phyloP scores from a whole-genome alignment of 2,113 vertebrate species.

The Vulpes lagopus region DNA sequence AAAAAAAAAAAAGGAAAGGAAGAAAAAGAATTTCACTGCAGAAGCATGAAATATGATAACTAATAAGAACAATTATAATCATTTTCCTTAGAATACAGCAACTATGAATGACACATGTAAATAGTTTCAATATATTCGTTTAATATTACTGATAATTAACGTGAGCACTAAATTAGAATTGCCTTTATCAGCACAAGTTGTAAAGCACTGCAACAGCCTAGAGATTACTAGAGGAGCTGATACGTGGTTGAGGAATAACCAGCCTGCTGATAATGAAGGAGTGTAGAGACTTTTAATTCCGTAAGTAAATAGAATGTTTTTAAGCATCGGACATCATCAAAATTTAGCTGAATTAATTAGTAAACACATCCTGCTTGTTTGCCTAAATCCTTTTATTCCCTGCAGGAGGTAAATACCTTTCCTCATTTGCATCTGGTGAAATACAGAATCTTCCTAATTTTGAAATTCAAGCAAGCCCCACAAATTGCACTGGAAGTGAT shows the following conservation, averaged over 20 bases:
- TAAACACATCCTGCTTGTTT: constrained; percentile 61
- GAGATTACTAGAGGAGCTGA: constrained; percentile 51
- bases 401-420: constrained; percentile 11
- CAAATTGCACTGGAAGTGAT: neutral
- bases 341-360: constrained; percentile 79
- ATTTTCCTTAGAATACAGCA: constrained; percentile 64
- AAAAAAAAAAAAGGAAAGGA: neutral
- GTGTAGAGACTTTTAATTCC: constrained; percentile 72
- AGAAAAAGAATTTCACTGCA: constrained; percentile 20
- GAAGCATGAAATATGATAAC: constrained; percentile 72
- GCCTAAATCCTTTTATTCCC: constrained; percentile 55
- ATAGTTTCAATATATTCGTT: constrained; percentile 78
- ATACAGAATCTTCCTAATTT: constrained; percentile 23
- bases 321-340: constrained; percentile 62
- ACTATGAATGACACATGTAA: constrained; percentile 78
- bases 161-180: constrained; percentile 76
- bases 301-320: constrained; percentile 63
- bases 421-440: neutral
- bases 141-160: constrained; percentile 79
- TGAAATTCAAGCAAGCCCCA: constrained; percentile 10
- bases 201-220: neutral
- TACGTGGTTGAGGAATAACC: constrained; percentile 39
- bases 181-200: constrained; percentile 71
- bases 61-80: constrained; percentile 78
- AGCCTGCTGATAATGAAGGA: constrained; percentile 64